phyloP scores from a whole-genome alignment of 1,140 invertebrate genomes.

The Rhyacophila brunnea region DNA sequence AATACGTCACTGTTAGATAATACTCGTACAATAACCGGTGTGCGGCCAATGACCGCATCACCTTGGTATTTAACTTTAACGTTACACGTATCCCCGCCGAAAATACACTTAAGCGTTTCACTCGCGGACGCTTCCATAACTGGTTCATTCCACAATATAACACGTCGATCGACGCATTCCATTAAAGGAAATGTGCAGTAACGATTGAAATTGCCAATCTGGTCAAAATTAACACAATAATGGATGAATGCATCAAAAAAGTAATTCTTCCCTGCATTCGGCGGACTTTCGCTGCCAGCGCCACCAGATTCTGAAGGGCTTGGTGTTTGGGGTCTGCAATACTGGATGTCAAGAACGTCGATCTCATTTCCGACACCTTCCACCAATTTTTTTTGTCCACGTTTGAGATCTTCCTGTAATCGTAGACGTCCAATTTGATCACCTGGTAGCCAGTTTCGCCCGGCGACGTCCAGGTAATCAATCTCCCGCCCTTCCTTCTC shows the following conservation, averaged over 20 bases:
- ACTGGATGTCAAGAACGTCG: constrained; percentile 12
- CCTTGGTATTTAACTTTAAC: too few species aligned
- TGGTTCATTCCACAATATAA: constrained; percentile 41
- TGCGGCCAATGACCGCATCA: too few species aligned
- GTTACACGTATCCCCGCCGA: too few species aligned
- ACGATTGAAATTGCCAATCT: constrained; percentile 41
- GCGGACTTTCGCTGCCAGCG: not conserved
- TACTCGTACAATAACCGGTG: too few species aligned
- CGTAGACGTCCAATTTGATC: constrained; percentile 22
- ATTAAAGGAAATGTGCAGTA: constrained; percentile 39
- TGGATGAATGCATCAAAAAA: constrained; percentile 21
- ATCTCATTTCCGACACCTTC: constrained; percentile 18
- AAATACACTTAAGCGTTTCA: constrained; percentile 34
- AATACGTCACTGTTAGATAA: too few species aligned
- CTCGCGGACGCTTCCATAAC: constrained; percentile 27
- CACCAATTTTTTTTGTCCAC: constrained; percentile 21
- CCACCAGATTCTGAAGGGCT: too few species aligned
- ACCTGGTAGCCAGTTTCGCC: constrained; percentile 24
- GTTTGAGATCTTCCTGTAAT: constrained; percentile 20
- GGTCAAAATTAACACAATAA: constrained; percentile 36
- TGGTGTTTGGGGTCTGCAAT: not conserved
- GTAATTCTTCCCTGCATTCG: constrained; percentile 31
- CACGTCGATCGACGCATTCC: constrained; percentile 36
- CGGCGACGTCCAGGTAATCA: constrained; percentile 7
- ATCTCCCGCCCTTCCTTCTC: constrained; percentile 15